These are phyloP conservation scores for Malaclemys terrapin DNA, from an alignment of 2,113 vertebrate species.

Conservation along the genomic window DNA sequence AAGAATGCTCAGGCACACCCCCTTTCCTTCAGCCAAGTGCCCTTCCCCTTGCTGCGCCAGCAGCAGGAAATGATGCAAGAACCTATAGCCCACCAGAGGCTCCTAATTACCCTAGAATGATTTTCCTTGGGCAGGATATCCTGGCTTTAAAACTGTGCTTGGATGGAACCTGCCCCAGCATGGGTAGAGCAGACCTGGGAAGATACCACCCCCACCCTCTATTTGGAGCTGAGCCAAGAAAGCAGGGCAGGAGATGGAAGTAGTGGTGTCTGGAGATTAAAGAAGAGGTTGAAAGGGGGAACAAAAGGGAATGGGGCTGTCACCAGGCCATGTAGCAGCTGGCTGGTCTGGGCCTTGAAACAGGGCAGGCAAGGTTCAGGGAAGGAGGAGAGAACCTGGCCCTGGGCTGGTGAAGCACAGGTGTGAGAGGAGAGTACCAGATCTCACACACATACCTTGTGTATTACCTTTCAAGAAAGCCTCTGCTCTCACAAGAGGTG, in stretches of 20 bases:
- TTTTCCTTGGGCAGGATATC: background rate
- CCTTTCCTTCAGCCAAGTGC: accelerated
- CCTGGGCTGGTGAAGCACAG: background rate
- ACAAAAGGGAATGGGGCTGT: background rate
- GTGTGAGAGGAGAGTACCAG: background rate
- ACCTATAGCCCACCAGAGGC: accelerated
- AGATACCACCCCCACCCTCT: accelerated
- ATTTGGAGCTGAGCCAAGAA: background rate
- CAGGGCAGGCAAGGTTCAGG: background rate
- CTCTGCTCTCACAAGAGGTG: background rate
- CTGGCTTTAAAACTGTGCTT: background rate
- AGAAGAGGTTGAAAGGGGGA: background rate
- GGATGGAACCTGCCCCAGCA: background rate
- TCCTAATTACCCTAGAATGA: background rate
- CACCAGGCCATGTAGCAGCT: background rate
- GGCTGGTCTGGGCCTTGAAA: background rate
- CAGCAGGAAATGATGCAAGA: background rate
- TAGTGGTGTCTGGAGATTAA: background rate
- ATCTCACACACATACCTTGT: background rate
- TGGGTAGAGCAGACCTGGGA: background rate
- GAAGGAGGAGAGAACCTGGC: background rate
- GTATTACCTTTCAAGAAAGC: background rate
- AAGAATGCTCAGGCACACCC: accelerated
- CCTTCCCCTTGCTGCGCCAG: background rate
- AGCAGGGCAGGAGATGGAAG: background rate